Evolutionary conservation across 2,888 invertebrate species (phyloP).

Genomic region (Aphodius sticticus): DNA sequence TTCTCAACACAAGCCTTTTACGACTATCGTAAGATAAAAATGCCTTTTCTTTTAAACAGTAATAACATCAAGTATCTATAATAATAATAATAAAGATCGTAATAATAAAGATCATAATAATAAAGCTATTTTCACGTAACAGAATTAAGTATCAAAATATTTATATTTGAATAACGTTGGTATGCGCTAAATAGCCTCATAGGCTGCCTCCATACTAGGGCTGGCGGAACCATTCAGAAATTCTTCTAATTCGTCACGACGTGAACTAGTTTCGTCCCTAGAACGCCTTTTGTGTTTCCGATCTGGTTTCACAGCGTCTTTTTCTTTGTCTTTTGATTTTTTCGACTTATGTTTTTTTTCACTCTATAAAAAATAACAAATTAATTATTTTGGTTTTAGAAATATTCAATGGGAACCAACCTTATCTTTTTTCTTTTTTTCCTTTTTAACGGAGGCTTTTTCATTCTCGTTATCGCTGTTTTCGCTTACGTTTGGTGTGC

Average conservation of each 20-base stretch:
- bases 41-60: not conserved
- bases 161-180: constrained; percentile 29
- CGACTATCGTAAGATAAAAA: not conserved
- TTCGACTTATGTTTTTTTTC: constrained; percentile 59
- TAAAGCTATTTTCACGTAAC: not conserved
- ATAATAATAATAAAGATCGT: not conserved
- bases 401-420: constrained; percentile 47
- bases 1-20: not conserved
- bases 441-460: constrained; percentile 52
- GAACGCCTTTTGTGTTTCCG: constrained; percentile 61
- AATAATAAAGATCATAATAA: not conserved
- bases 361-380: constrained; percentile 43
- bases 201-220: constrained; percentile 65
- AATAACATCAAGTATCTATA: not conserved
- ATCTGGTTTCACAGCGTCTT: constrained; percentile 58
- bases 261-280: constrained; percentile 58
- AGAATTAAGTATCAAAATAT: constrained; percentile 25
- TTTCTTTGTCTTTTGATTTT: constrained; percentile 66
- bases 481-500: constrained; percentile 64
- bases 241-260: constrained; percentile 67
- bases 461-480: constrained; percentile 62
- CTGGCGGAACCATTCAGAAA: constrained; percentile 67
- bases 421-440: constrained; percentile 60
- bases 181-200: constrained; percentile 66
- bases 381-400: constrained; percentile 15